Base-by-base conservation (phyloP, 2,888 invertebrate genomes). In the Leptodirus hochenwartii region DNA sequence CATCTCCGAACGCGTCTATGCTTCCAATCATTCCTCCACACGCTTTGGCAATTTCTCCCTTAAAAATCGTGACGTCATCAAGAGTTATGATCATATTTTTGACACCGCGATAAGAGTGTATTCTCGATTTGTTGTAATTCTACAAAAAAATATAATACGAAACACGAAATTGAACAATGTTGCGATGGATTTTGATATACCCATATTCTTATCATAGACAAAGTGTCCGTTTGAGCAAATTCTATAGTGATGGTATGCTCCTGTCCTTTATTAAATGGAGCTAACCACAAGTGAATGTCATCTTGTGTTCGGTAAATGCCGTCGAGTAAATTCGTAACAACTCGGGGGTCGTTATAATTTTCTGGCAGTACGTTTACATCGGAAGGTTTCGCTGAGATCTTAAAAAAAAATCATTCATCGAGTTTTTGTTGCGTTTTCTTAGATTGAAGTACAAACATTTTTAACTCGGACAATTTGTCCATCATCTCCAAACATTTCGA, bases 61-160 rank as follows among this genome's bases (percentile, higher is more conserved):
- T 65, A 53, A 85, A 85, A 46, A 85, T 73, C 16, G 65, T 50
- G 27, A 52, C 51, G 10, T 67, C 68, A 48, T 84, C 79, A 32
- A 84, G 50, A 35, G 60, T 62, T 15, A 85, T 70, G 35, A 70
- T 64, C 8, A 82, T 56, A 43, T 78, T 61, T 41, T 68, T 69
- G 4, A 72, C 77, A 26, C 85, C 85, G 34, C 82, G 65, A 33
- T 71, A 69, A 0, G 82, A 79, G 53, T 85, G 76, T 41, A 84
- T 82, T 35, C 85, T 62, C 1, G 84, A 84, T 53, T 84, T 84
- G 53, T 84, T 84, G 53, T 87, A 85, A 51, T 85, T 85, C 84
- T 84, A 54, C 16, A 57, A 53, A 28, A 15, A 9, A 12, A 25
- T 10, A 25, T 23, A 10, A 24, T 5, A 8, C 6, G 6, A 24